Percentiles rank a stretch among this genome's conserved stretches.
These are phyloP conservation scores for Toxostoma redivivum DNA, from an alignment of 2,113 vertebrate species.

Conservation along the genomic window DNA sequence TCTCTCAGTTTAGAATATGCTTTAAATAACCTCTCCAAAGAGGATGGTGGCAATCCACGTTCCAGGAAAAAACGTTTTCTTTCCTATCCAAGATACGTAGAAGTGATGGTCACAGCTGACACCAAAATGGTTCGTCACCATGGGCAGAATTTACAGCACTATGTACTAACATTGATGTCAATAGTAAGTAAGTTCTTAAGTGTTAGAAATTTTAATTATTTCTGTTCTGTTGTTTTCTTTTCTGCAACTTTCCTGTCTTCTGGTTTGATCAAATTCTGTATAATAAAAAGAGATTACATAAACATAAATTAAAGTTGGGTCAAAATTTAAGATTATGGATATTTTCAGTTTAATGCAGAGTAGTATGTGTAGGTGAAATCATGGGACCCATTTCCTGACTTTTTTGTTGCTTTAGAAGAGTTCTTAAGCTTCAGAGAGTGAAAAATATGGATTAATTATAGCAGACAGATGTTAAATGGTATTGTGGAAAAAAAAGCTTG, in stretches of 20 bases:
- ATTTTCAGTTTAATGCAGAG: neutral
- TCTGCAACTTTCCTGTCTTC: neutral
- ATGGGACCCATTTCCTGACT: neutral
- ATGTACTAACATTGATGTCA: constrained; percentile 95
- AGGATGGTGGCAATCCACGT: constrained; percentile 40
- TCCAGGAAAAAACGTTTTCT: constrained; percentile 90
- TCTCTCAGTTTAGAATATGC: constrained; percentile 30
- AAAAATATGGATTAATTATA: neutral
- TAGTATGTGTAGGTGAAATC: neutral
- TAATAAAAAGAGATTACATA: neutral
- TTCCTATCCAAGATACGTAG: constrained; percentile 96
- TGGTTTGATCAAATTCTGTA: neutral
- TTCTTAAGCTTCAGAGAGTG: neutral
- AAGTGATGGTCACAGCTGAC: constrained; percentile 96
- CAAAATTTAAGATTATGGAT: neutral
- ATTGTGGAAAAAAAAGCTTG: neutral
- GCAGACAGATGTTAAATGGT: neutral
- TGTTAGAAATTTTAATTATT: neutral
- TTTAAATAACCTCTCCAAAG: constrained; percentile 46
- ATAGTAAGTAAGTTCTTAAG: constrained; percentile 88
- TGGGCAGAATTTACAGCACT: constrained; percentile 90
- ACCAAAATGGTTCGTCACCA: constrained; percentile 90
- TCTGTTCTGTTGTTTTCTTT: neutral
- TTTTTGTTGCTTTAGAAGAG: neutral
- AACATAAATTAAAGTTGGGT: neutral